Evolutionary conservation across 1,140 invertebrate species (phyloP).

Genomic region (Megalonaias nervosa): DNA sequence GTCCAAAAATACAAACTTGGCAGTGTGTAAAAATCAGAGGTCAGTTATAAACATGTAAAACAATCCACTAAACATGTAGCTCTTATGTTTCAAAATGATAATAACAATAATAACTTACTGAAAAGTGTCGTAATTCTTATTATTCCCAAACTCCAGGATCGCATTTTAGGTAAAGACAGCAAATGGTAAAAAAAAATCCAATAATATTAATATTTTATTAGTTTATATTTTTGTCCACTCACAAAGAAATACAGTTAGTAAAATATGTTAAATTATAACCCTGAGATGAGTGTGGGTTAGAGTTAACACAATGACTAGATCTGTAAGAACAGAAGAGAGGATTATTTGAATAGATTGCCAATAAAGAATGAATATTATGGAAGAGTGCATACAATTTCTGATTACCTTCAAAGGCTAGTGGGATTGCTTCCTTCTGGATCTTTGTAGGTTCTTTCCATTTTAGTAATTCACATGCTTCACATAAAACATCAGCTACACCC

Average conservation of each 20-base stretch:
- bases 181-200: too few species aligned
- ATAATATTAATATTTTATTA: not conserved
- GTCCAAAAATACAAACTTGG: too few species aligned
- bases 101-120: too few species aligned
- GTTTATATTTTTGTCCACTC: too few species aligned
- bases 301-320: not conserved
- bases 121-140: too few species aligned
- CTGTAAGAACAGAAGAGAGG: too few species aligned
- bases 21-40: too few species aligned
- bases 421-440: conserved; percentile 96
- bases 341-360: not conserved
- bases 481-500: conserved; percentile 92
- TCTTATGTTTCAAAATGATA: too few species aligned
- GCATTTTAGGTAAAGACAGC: not conserved
- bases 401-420: conserved; percentile 86
- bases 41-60: too few species aligned
- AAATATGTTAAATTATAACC: not conserved
- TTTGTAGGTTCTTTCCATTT: conserved; percentile 96
- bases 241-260: too few species aligned
- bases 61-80: too few species aligned
- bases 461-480: conserved; percentile 90
- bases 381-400: not conserved
- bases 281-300: not conserved
- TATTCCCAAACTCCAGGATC: too few species aligned
- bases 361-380: not conserved